Base-by-base conservation (phyloP, 2,888 invertebrate species). In the Troides helena region DNA sequence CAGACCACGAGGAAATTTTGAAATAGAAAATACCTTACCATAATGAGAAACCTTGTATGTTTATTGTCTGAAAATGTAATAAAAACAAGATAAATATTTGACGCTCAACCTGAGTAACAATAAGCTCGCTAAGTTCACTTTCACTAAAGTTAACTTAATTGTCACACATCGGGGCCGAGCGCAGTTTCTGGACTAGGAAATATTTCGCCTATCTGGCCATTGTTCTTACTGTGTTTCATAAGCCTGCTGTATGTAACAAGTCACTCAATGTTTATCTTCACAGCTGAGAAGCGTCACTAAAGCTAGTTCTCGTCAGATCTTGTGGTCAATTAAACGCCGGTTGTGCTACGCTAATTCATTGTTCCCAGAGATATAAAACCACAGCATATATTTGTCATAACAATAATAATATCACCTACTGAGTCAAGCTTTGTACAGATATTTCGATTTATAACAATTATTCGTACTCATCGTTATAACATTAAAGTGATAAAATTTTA, bases 121-220 rank as follows among this genome's bases (percentile, higher is more conserved):
- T 7, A 39, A n/a, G 53, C 53, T 53, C n/a, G 14, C 53, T 14
- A 18, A 53, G 53, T 50, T 43, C 56, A 63, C 68, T 68, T 63
- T 68, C 68, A 64, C 68, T 64, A 7, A 12, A 57, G 50, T 43
- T 30, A 50, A 12, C 63, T 59, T 68, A 43, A 46, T 68, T 68
- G 63, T 68, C 64, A 68, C 68, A 59, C 50, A 53, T 21, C 50
- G 53, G 18, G 30, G 50, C 63, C 90, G 87, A 86, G 85, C 84
- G 85, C 79, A 83, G 84, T 87, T 87, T 89, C 85, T 90, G 89
- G 88, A 90, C 89, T 90, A 91, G 80, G 89, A 88, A 89, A 86
- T 86, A 87, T 84, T 84, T 82, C 46, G 57, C 62, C 63, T 50
- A 63, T 70, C 81, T 80, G 80, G 79, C 80, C 81, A 89, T 89